Percentiles rank a stretch among this genome's conserved stretches.
phyloP scores from a whole-genome alignment of 1,140 invertebrate genomes.

The Meloidogyne hapla region DNA sequence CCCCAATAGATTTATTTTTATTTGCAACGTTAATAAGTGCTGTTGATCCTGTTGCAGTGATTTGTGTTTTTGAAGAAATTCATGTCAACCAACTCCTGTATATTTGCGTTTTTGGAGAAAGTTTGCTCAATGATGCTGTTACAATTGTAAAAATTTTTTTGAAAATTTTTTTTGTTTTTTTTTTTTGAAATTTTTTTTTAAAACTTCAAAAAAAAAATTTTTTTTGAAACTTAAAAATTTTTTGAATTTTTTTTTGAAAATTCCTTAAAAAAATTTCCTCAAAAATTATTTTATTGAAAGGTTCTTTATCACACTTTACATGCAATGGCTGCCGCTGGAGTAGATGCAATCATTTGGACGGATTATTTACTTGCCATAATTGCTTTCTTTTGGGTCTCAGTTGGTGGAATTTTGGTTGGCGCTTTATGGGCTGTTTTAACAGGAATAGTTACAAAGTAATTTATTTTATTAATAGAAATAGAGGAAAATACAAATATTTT shows the following conservation, averaged over 20 bases:
- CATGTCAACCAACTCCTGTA: constrained; percentile 79
- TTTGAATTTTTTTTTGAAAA: no score
- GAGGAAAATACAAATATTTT: no score
- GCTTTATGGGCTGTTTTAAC: constrained; percentile 90
- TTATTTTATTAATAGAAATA: constrained; percentile 11
- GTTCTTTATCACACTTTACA: constrained; percentile 45
- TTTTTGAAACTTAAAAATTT: no score
- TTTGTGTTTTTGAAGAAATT: constrained; percentile 43
- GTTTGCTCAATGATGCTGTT: constrained; percentile 44
- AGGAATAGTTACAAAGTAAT: constrained; percentile 42
- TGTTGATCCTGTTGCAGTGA: constrained; percentile 78
- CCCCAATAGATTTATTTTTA: constrained; percentile 70
- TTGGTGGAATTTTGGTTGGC: constrained; percentile 89
- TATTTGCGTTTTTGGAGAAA: constrained; percentile 96
- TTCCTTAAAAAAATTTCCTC: not conserved
- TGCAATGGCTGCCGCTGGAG: constrained; percentile 39
- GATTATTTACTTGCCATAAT: constrained; percentile 58
- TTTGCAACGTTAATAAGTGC: constrained; percentile 97
- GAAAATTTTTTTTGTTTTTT: not conserved
- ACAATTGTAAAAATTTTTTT: constrained; percentile 35
- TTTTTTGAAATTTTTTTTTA: not conserved
- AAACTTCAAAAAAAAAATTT: no score
- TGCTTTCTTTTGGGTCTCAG: constrained; percentile 87
- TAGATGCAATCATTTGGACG: constrained; percentile 21
- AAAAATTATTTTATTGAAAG: constrained; percentile 1